Evolutionary conservation across 1,140 invertebrate genomes (phyloP), one percentile per base, ranked within the genome.

Genomic region (Drosophila rhopaloa): DNA sequence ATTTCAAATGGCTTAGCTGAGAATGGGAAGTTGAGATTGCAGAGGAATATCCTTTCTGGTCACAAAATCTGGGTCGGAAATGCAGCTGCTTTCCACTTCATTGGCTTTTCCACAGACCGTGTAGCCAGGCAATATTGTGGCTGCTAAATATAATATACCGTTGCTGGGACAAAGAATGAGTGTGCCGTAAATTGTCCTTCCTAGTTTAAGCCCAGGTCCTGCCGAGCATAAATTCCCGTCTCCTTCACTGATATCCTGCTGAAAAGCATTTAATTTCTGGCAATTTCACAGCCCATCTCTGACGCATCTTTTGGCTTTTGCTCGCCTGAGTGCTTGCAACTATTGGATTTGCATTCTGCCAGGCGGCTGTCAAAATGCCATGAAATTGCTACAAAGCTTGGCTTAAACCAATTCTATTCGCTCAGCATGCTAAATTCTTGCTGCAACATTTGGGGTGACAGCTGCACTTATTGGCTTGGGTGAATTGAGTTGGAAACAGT

Each of bases 41-140:
- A 8, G 29, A 44, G 57, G 8, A 37, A 32, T n/a, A 14, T 14
- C 44, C 57, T 5, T 62, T 41, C 53, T 46, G 65, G 60, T 47
- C 60, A 53, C 65, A 68, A 40, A 68, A 68, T 68, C 60, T 65
- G 47, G 65, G 60, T 68, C 65, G 65, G 63, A 68, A 68, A 37
- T 68, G 65, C 65, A 68, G 65, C 60, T 68, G 65, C 37, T 53
- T 68, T 68, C 65, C 47, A 38, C 60, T 68, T 68, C 65, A 68
- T 68, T 47, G 47, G 65, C 47, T 43, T 13, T 19, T 14, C 29
- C 37, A 35, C 44, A 19, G 40, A 35, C 32, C 32, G 32, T 14
- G 10, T 3, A 27, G 32, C 60, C 60, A 46, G 32, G 38, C 61
- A 51, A 66, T 53, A 68, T 66, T 68, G 65, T 66, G 46, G 16